A percentile compares a stretch with the other conserved stretches of the same genome.
phyloP scores from a whole-genome alignment of 2,888 invertebrate species.

The Synergus umbraculus region DNA sequence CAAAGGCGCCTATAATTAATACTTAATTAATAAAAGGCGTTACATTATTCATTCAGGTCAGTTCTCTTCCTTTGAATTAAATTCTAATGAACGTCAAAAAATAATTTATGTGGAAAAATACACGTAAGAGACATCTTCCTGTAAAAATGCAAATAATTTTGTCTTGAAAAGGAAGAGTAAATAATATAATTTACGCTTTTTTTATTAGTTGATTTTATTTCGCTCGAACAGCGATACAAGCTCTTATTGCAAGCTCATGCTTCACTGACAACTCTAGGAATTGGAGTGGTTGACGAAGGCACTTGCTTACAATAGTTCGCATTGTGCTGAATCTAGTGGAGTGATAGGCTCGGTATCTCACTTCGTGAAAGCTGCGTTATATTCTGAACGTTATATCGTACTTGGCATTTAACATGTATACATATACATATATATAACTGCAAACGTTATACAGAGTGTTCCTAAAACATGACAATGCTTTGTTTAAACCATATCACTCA shows the following conservation, averaged over 20 bases:
- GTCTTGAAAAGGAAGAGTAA: neutral
- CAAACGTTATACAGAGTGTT: constrained; percentile 1
- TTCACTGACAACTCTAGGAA: constrained; percentile 37
- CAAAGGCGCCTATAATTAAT: neutral
- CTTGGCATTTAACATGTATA: constrained; percentile 22
- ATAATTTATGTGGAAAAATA: too few species aligned
- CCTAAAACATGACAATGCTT: constrained; percentile 8
- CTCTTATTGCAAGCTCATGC: constrained; percentile 26
- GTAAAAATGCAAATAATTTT: neutral
- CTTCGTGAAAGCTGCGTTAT: constrained; percentile 37
- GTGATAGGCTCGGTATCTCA: constrained; percentile 40
- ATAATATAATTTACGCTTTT: neutral
- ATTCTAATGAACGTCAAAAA: neutral
- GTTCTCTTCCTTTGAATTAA: neutral
- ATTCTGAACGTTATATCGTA: constrained; percentile 26
- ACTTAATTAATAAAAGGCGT: too few species aligned
- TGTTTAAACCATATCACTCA: neutral
- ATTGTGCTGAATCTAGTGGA: constrained; percentile 37
- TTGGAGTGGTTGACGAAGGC: constrained; percentile 36
- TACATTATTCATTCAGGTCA: neutral
- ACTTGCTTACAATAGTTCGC: constrained; percentile 39
- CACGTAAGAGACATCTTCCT: too few species aligned
- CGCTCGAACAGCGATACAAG: neutral
- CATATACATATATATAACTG: neutral
- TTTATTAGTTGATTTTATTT: neutral